Base-by-base conservation (phyloP, 2,113 vertebrate species). In the Dunckerocampus dactyliophorus region DNA sequence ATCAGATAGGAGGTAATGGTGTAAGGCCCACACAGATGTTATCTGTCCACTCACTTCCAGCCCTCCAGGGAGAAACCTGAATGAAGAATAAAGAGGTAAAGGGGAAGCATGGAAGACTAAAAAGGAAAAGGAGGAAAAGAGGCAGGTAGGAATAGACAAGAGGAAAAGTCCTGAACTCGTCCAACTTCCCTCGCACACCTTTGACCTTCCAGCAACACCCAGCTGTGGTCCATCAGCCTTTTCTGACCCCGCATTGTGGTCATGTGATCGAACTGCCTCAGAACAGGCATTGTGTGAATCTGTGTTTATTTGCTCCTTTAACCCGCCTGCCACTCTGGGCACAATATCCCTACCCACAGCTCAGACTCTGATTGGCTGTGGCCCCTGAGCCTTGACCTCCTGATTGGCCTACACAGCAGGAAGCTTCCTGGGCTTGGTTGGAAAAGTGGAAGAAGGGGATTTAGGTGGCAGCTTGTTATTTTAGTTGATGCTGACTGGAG, bases 1-100 rank as follows among this genome's bases (percentile, higher is more conserved):
- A 89, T 88, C 86, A 85, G 78, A 77, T 54, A 51, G 75, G 80
- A 76, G 83, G 83, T 86, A 88, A 88, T 86, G 80, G 77, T 82
- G 82, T 79, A 88, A 62, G 79, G 79, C 74, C 78, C 8, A 50
- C 43, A 20, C 75, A 79, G 81, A 89, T 87, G 83, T 79, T 85
- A 88, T 89, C 81, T 56, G 63, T 83, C 81, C 81, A 75, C 80
- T 83, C 73, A 66, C n/a, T 81, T 82, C 66, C 72, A 67, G 66
- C 64, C 80, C 74, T 72, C 69, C 51, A 20, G 74, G 72, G 74
- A 77, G 70, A 61, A 82, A 75, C 65, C 66, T 69, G 71, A 74
- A 82, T 77, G 75, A 68, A 62, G 77, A 75, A 75, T 69, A 54
- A 69, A 75, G 69, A 68, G 74, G 52, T 53, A 66, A 34, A 54